phyloP scores from a whole-genome alignment of 2,113 vertebrate genomes.

The Dipodomys spectabilis region DNA sequence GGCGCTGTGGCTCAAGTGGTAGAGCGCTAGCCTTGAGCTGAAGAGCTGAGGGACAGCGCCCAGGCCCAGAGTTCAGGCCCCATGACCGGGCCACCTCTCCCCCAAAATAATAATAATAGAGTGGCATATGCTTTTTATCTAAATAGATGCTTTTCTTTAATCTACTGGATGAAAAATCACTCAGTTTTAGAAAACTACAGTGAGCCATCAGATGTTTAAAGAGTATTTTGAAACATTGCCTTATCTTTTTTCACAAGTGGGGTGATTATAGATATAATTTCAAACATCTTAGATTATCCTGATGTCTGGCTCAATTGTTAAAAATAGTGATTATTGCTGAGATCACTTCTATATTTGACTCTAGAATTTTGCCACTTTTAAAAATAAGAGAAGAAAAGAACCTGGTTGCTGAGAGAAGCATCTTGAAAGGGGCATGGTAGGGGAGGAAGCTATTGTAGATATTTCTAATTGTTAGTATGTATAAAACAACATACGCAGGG shows the following conservation, averaged over 20 bases:
- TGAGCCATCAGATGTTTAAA: slow-evolving; percentile 7
- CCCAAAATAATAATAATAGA: neutral
- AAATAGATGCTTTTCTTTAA: slow-evolving; percentile 19
- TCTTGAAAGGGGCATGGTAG: neutral
- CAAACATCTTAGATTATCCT: neutral
- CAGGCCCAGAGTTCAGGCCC: too few relatives aligned
- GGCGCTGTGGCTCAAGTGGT: too few relatives aligned
- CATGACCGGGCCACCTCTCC: too few relatives aligned
- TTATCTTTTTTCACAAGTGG: neutral
- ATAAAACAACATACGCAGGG: neutral
- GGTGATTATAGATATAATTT: neutral
- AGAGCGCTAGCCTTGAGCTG: too few relatives aligned
- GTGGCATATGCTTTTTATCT: neutral
- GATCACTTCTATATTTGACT: slow-evolving; percentile 7
- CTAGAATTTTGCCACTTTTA: slow-evolving; percentile 45
- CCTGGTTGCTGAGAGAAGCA: neutral
- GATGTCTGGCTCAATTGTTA: slow-evolving; percentile 22
- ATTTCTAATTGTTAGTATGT: neutral
- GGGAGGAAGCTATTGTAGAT: neutral
- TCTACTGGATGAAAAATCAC: neutral
- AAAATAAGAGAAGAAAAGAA: neutral
- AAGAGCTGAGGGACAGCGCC: too few relatives aligned
- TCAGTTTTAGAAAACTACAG: neutral
- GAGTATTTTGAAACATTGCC: slow-evolving; percentile 7
- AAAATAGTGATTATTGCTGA: slow-evolving; percentile 28